Percentiles rank a stretch among this genome's conserved stretches.
phyloP scores from a whole-genome alignment of 2,888 invertebrate species.

The Xestia ashworthii region DNA sequence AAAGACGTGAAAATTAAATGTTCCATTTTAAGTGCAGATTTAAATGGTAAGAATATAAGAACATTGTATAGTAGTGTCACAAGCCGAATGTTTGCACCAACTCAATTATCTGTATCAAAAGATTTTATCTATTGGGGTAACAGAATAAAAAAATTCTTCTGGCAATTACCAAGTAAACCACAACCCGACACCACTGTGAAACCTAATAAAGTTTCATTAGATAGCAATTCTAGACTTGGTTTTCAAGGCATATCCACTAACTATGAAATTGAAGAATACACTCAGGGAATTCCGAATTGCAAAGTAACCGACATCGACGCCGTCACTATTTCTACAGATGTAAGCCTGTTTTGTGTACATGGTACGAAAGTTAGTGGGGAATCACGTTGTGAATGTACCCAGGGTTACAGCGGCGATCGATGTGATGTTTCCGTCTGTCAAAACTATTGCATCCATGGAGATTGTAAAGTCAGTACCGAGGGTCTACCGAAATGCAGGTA shows the following conservation, averaged over 20 bases:
- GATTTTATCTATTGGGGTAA: not conserved
- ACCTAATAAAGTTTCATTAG: not conserved
- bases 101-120: not conserved
- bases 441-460: slow-evolving; percentile 15
- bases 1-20: not conserved
- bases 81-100: not conserved
- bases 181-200: not conserved
- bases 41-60: not conserved
- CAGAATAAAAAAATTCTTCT: not conserved
- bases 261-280: not conserved
- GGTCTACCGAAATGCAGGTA: slow-evolving; percentile 1
- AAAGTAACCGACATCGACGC: not conserved
- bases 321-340: not conserved
- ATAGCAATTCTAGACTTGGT: not conserved
- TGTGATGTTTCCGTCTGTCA: slow-evolving; percentile 11
- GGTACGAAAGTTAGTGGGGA: not conserved
- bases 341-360: slow-evolving; percentile 57
- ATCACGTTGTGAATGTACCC: slow-evolving; percentile 8
- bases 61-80: not conserved
- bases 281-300: not conserved
- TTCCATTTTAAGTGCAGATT: not conserved
- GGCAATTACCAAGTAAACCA: not conserved
- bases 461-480: not conserved
- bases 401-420: not conserved
- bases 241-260: not conserved